These are phyloP conservation scores for Allacma fusca DNA, from an alignment of 2,888 invertebrate genomes.

Conservation along the genomic window DNA sequence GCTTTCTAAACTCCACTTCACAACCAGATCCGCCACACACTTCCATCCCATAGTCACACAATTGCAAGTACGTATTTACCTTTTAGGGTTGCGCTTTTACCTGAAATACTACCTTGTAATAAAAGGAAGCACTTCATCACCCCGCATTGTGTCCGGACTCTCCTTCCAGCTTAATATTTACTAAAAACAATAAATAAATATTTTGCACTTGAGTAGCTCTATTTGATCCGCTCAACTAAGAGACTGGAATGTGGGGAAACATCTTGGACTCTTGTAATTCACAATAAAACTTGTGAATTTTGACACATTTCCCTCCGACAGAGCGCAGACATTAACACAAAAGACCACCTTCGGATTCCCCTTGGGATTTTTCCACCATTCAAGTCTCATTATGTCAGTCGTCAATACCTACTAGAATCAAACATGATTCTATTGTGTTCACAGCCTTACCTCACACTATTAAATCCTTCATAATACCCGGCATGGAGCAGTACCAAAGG, in stretches of 20 bases:
- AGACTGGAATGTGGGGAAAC: neutral
- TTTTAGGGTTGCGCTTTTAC: too few relatives aligned
- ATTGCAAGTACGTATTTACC: too few relatives aligned
- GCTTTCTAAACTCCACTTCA: too few relatives aligned
- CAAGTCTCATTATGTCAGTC: conserved; percentile 9
- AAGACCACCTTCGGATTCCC: neutral
- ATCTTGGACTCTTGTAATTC: neutral
- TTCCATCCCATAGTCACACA: too few relatives aligned
- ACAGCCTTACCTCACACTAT: neutral
- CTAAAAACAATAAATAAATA: conserved; percentile 8
- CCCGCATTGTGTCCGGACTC: neutral
- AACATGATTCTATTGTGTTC: conserved; percentile 1
- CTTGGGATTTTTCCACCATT: neutral
- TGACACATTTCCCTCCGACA: neutral
- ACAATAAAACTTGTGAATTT: conserved; percentile 1
- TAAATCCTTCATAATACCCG: neutral
- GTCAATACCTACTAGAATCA: neutral
- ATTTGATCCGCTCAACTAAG: neutral
- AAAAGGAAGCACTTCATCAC: too few relatives aligned
- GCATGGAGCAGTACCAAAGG: neutral
- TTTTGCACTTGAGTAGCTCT: neutral
- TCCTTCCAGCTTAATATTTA: neutral
- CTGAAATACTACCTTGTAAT: neutral
- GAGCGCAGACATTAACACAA: neutral
- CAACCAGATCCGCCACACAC: too few relatives aligned